Conservation (phyloP, 1,140 invertebrate genomes). For the Calephelis virginiensis region DNA sequence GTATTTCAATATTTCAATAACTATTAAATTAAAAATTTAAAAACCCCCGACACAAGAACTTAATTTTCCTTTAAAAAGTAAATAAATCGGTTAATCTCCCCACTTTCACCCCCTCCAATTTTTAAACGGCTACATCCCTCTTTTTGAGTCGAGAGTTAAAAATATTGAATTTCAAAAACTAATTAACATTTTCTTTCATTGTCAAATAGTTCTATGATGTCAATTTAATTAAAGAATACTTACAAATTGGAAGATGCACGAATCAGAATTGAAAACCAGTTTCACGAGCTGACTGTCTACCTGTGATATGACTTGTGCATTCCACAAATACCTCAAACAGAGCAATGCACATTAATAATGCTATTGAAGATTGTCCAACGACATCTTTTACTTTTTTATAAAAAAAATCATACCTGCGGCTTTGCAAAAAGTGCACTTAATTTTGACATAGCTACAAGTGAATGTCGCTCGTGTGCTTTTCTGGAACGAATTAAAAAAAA, state of each 20-base stretch:
- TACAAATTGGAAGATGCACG: constrained; percentile 34
- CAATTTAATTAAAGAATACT: constrained; percentile 35
- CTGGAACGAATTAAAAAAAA: no score
- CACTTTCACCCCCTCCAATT: no score
- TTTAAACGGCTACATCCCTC: no score
- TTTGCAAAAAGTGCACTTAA: neutral
- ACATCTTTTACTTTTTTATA: neutral
- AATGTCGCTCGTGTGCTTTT: no score
- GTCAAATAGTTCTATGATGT: constrained; percentile 16
- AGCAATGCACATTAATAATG: constrained; percentile 14
- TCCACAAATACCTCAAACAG: constrained; percentile 31
- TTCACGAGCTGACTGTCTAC: constrained; percentile 33
- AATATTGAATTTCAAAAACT: no score
- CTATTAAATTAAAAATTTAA: no score
- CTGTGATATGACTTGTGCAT: constrained; percentile 40
- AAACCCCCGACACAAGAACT: no score
- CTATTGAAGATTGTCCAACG: constrained; percentile 6
- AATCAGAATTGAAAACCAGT: constrained; percentile 41
- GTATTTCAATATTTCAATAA: no score
- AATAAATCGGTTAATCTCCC: no score
- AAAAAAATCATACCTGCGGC: neutral
- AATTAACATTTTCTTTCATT: neutral
- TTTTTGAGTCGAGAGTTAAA: no score
- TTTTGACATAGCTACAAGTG: no score
- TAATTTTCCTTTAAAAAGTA: no score